Conservation (phyloP, 1,140 invertebrate species). For the Heliconius congener region DNA sequence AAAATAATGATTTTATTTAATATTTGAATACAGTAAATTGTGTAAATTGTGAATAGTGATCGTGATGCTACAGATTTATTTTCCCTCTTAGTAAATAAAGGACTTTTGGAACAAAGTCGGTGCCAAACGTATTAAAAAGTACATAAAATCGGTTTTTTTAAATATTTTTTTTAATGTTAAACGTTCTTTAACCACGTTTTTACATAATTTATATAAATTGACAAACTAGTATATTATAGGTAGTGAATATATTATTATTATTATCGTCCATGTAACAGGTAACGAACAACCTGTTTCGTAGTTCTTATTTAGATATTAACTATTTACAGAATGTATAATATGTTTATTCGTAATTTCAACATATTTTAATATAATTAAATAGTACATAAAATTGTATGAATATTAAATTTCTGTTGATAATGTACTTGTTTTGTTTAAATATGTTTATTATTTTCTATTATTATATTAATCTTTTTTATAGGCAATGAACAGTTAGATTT, state of each 20-base stretch:
- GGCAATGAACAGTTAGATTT: too few relatives aligned
- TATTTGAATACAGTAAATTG: constrained; percentile 18
- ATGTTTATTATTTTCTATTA: too few relatives aligned
- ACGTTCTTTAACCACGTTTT: background rate
- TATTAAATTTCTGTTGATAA: too few relatives aligned
- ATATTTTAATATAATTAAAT: too few relatives aligned
- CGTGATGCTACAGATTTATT: background rate
- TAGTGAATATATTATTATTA: background rate
- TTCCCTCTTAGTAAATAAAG: background rate
- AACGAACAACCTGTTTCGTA: too few relatives aligned
- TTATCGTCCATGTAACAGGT: background rate
- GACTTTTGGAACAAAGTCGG: background rate
- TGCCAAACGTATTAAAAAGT: background rate
- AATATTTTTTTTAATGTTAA: background rate
- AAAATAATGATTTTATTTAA: constrained; percentile 19
- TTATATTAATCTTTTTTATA: too few relatives aligned
- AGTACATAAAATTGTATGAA: too few relatives aligned
- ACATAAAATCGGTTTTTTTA: background rate
- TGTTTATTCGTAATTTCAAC: too few relatives aligned
- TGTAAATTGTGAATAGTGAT: background rate
- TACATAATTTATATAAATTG: background rate
- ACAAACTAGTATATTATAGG: background rate
- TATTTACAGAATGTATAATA: too few relatives aligned
- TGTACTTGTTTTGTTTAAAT: too few relatives aligned
- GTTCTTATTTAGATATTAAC: too few relatives aligned